Base-by-base conservation (phyloP, 2,888 invertebrate genomes). In the Polyommatus icarus region DNA sequence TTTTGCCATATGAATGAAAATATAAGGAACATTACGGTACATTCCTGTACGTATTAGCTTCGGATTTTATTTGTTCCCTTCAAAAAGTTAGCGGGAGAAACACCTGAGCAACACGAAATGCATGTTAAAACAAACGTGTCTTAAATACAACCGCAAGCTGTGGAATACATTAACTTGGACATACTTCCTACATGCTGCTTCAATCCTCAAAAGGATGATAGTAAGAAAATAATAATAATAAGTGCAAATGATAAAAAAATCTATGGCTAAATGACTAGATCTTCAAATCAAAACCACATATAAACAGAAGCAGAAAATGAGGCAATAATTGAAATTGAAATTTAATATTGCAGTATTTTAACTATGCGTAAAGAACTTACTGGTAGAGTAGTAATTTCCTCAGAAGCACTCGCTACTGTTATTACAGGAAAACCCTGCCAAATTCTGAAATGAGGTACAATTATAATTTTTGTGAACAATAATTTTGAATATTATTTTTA, bases 111-210 rank as follows among this genome's bases (percentile, higher is more conserved):
- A 50, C 73, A 50, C 50, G 50, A 46, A 50, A 73, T 50, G 73
- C 50, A 73, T 73, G 73, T 46, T 73, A 73, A 73, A 46, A 73
- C 20, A 73, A 73, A 73, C 73, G 73, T 73, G 73, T 10, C 50
- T 50, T 15, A 73, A 73, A 73, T 73, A 50, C 73, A 50, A 12
- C 40, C 50, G 29, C 50, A 73, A 50, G 15, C 50, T 24, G 29
- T 24, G 24, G 24, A 67, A 67, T 12, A 50, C 18, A 24, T n/a
- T 24, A 71, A 15, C 15, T 24, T 73, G 24, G 1, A 20, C 24
- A 5, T 73, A 24, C 46, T 24, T 40, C n/a, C 36, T 40, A 72
- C 72, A 40, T 72, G 36, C 20, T 8, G 8, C 18, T 20, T 59
- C 8, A 50, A 54, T 54, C 1, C 18, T 54, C 54, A 18, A 18